Evolutionary conservation across 2,888 invertebrate species (phyloP), one percentile per base, ranked within the genome.

Genomic region (Micropterix aruncella): DNA sequence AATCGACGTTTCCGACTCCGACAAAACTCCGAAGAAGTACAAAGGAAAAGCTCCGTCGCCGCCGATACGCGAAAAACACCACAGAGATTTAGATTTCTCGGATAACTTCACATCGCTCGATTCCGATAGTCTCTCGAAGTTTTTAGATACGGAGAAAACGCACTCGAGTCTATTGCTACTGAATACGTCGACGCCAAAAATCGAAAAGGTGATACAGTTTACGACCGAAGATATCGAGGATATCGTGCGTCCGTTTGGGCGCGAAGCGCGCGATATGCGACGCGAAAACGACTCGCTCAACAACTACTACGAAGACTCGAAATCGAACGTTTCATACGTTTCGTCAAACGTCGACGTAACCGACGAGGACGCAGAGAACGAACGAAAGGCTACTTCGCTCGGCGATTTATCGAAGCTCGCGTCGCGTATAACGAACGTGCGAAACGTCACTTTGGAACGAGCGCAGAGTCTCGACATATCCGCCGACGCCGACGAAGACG

Each of bases 401-500:
- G 87, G 86, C 1, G 87, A 88, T 60, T 63, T 88, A 42, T 84
- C 85, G 0, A 46, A 44, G 53, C 51, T 67, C 37, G 69, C 66
- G 50, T 56, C 65, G 16, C 70, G 58, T 50, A n/a, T n/a, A n/a
- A 56, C 53, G 7, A 61, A 57, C 44, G 56, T 55, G 27, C 59
- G 72, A 2, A 63, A 71, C 2, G 77, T 79, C 2, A 80, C 79
- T 7, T 60, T 83, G 44, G 87, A 88, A 62, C 69, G 87, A 49
- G 86, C 88, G 1, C 85, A 87, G 57, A 87, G 87, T 54, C 64
- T 88, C 38, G 88, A 88, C 51, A 80, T 85, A 60, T 80, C 80
- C 41, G 66, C 65, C 3, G 71, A 71, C 48, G 71, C 70, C 50
- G 60, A 56, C n/a, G 70, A 70, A 53, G 62, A 61, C 40, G 60